These are phyloP conservation scores for Trachelus iudaicus DNA, from an alignment of 2,888 invertebrate species.

Conservation along the genomic window DNA sequence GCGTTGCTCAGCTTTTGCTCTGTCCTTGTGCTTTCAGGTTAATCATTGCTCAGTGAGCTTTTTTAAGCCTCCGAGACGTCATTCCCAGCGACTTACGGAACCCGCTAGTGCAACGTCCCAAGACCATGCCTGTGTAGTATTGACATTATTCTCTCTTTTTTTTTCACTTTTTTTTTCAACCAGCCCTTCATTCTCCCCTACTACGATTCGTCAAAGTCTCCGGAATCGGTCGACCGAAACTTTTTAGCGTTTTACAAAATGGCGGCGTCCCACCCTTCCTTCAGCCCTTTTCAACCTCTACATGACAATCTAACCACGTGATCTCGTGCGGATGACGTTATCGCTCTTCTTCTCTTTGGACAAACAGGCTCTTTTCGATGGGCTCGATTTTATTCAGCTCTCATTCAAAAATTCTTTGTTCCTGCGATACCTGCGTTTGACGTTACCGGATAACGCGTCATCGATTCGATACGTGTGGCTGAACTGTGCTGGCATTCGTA, in stretches of 20 bases:
- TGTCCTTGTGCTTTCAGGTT: neutral
- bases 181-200: neutral
- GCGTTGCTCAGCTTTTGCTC: neutral
- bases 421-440: conserved; percentile 22
- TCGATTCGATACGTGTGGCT: neutral
- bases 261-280: neutral
- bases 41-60: neutral
- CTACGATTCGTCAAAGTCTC: conserved; percentile 5
- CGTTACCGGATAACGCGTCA: neutral
- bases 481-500: neutral
- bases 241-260: neutral
- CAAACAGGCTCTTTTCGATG: conserved; percentile 30
- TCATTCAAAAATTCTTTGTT: conserved; percentile 31
- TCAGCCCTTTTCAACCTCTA: neutral
- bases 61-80: neutral
- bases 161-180: neutral
- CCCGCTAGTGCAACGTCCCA: neutral
- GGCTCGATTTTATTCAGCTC: conserved; percentile 35
- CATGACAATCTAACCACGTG: conserved; percentile 13
- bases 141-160: neutral
- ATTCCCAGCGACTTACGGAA: neutral
- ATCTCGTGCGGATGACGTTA: conserved; percentile 46
- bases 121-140: neutral
- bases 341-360: conserved; percentile 23
- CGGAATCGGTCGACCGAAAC: neutral